phyloP scores from a whole-genome alignment of 2,113 vertebrate species.

The Cephalopterus ornatus region DNA sequence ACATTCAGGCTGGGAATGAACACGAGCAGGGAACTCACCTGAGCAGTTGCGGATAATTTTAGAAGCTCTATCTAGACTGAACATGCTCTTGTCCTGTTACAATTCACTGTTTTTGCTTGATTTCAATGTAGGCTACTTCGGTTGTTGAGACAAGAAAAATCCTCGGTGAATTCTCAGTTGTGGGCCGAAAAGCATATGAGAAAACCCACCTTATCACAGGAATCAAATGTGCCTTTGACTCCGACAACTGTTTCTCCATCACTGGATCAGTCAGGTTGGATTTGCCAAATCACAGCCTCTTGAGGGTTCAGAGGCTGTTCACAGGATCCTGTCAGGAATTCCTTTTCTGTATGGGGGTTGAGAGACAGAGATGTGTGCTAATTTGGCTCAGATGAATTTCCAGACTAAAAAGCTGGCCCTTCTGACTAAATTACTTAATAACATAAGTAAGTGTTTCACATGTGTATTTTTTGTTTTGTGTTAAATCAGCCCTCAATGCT shows the following conservation, averaged over 20 bases:
- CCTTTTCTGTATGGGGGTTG: background rate
- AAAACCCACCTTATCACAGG: constrained; percentile 16
- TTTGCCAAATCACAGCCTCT: background rate
- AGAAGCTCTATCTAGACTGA: background rate
- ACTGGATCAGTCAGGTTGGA: constrained; percentile 72
- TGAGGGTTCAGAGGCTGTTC: background rate
- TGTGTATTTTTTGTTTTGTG: background rate
- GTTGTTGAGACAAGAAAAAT: constrained; percentile 64
- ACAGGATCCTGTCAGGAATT: background rate
- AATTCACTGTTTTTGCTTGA: background rate
- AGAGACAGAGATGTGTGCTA: background rate
- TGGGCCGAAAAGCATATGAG: constrained; percentile 51
- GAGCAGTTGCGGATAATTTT: background rate
- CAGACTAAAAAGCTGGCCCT: background rate
- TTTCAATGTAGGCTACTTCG: constrained; percentile 42
- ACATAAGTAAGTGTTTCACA: background rate
- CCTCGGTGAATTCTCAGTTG: constrained; percentile 49
- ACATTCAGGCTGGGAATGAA: background rate
- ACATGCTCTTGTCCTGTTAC: background rate
- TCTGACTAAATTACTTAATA: background rate
- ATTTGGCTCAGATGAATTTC: background rate
- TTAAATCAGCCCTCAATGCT: constrained; percentile 82
- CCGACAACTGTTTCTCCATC: constrained; percentile 41
- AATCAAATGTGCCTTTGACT: constrained; percentile 13
- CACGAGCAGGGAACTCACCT: background rate